A percentile compares a stretch with the other conserved stretches of the same genome.
phyloP scores from a whole-genome alignment of 2,888 invertebrate genomes.

The Sturmia bella region DNA sequence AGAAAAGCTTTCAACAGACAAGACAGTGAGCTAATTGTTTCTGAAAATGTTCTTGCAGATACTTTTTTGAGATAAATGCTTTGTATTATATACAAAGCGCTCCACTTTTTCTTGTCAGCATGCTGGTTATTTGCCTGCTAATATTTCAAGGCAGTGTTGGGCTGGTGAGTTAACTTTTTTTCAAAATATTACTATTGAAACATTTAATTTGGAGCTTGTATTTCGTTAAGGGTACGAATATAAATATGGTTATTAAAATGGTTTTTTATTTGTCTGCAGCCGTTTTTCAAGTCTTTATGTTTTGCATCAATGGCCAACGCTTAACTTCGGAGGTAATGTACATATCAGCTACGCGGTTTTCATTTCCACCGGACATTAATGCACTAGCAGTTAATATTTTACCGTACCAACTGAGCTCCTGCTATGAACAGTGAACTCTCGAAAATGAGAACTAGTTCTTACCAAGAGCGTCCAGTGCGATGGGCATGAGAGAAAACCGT shows the following conservation, averaged over 20 bases:
- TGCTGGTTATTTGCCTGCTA: conserved; percentile 75
- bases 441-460: too few species aligned
- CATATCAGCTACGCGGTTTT: too few species aligned
- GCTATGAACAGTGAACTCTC: too few species aligned
- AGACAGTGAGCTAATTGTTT: not conserved
- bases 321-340: conserved; percentile 70
- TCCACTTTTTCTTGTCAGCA: conserved; percentile 73
- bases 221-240: conserved; percentile 41
- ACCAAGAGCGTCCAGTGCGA: too few species aligned
- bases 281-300: conserved; percentile 68
- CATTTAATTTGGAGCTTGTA: not conserved
- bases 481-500: too few species aligned
- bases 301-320: conserved; percentile 71
- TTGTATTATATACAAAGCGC: conserved; percentile 71
- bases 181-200: not conserved
- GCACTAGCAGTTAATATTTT: too few species aligned
- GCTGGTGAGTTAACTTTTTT: conserved; percentile 70
- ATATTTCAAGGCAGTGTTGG: conserved; percentile 75
- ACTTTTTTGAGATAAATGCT: conserved; percentile 51
- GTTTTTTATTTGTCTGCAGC: conserved; percentile 66
- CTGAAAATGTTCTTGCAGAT: conserved; percentile 25
- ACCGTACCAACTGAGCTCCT: too few species aligned
- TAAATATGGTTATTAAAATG: conserved; percentile 60
- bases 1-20: not conserved
- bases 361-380: too few species aligned